A percentile compares a stretch with the other conserved stretches of the same genome.
Evolutionary conservation across 2,888 invertebrate species (phyloP).

Genomic region (Dinocampus coccinellae): DNA sequence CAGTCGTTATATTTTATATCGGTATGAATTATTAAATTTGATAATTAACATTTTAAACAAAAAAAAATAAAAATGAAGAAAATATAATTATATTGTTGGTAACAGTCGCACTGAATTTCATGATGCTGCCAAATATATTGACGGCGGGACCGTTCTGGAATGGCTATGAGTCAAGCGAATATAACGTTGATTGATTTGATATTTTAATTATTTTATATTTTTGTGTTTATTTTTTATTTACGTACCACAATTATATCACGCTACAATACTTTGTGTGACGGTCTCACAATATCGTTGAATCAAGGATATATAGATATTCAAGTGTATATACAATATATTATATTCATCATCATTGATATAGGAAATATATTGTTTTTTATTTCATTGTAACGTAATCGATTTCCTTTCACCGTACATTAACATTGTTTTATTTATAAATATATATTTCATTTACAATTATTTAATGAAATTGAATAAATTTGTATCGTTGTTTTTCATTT

Average conservation of each 20-base stretch:
- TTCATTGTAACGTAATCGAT: conserved; percentile 54
- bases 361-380: conserved; percentile 64
- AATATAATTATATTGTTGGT: neutral
- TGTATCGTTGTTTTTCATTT: conserved; percentile 24
- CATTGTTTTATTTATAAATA: conserved; percentile 43
- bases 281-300: conserved; percentile 27
- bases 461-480: conserved; percentile 11
- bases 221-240: neutral
- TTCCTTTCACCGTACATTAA: conserved; percentile 55
- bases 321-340: neutral
- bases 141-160: conserved; percentile 55
- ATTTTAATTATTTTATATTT: conserved; percentile 15
- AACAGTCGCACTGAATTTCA: neutral
- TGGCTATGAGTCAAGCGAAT: conserved; percentile 51
- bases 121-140: conserved; percentile 35
- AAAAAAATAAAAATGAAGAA: neutral
- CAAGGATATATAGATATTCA: conserved; percentile 25
- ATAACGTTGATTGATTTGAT: conserved; percentile 34
- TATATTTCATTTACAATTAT: conserved; percentile 38
- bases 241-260: conserved; percentile 17
- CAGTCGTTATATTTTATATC: conserved; percentile 4
- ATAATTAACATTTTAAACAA: neutral
- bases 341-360: conserved; percentile 36
- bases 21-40: neutral
- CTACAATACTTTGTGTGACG: conserved; percentile 1